Percentiles rank a stretch among this genome's conserved stretches.
Evolutionary conservation across 1,140 invertebrate species (phyloP).

Genomic region (Sitobion miscanthi): DNA sequence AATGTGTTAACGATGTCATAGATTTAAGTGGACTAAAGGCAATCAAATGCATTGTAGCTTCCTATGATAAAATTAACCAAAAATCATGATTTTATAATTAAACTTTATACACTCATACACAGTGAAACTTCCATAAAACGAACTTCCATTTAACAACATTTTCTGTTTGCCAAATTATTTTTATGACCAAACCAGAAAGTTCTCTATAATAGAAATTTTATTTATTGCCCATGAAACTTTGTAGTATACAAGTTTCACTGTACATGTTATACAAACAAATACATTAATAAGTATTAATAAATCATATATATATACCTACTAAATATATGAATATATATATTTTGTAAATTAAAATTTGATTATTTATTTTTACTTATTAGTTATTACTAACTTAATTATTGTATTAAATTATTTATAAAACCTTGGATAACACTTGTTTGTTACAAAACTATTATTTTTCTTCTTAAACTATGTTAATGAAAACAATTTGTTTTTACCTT

Average conservation of each 20-base stretch:
- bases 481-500: conserved; percentile 62
- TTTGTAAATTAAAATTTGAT: background rate
- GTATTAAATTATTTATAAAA: background rate
- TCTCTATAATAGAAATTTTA: no score
- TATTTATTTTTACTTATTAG: background rate
- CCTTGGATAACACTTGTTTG: background rate
- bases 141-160: no score
- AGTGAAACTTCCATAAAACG: no score
- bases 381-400: background rate
- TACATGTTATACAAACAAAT: background rate
- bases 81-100: background rate
- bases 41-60: conserved; percentile 52
- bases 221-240: no score
- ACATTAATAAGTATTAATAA: background rate
- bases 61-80: background rate
- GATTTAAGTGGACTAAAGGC: conserved; percentile 45
- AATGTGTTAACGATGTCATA: conserved; percentile 68
- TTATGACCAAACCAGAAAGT: no score
- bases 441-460: no score
- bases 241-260: no score
- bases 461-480: background rate
- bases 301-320: background rate
- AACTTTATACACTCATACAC: background rate
- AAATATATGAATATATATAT: background rate
- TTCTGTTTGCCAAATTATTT: no score